Conservation (phyloP, 2,797 vertebrate species). For the Meriones psammophilus region DNA sequence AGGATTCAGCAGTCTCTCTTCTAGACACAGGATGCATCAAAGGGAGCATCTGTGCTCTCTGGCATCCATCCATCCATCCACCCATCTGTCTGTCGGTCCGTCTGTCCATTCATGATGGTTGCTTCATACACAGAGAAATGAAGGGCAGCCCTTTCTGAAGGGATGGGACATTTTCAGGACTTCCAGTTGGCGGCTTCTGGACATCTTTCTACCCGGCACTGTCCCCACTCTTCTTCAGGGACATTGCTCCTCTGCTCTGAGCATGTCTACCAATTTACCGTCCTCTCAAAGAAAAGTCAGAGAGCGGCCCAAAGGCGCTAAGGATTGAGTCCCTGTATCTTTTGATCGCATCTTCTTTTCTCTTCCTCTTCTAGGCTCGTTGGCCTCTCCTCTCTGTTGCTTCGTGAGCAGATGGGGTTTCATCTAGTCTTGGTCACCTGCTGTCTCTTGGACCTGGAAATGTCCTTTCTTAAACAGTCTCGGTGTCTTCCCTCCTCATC, state of each 20-base stretch:
- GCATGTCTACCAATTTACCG: neutral
- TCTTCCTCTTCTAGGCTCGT: no score
- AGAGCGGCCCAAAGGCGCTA: neutral
- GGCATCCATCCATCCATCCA: accelerated
- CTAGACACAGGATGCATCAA: accelerated
- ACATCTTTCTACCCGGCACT: neutral
- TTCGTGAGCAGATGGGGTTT: neutral
- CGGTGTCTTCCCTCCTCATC: accelerated
- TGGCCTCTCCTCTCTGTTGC: accelerated
- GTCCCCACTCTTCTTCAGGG: neutral
- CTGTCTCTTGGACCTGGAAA: neutral
- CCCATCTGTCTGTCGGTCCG: no score
- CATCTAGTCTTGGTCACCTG: neutral
- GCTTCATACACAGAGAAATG: neutral
- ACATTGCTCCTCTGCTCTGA: neutral
- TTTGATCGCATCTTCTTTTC: neutral
- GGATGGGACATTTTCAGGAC: neutral
- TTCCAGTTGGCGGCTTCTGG: accelerated
- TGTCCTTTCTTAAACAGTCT: neutral
- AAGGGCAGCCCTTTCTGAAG: neutral
- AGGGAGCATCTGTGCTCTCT: neutral
- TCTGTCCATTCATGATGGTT: accelerated
- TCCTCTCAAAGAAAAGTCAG: neutral
- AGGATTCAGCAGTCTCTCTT: neutral
- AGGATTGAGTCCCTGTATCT: neutral